Base-by-base conservation (phyloP, 2,888 invertebrate species). In the Sminthurides aquaticus region DNA sequence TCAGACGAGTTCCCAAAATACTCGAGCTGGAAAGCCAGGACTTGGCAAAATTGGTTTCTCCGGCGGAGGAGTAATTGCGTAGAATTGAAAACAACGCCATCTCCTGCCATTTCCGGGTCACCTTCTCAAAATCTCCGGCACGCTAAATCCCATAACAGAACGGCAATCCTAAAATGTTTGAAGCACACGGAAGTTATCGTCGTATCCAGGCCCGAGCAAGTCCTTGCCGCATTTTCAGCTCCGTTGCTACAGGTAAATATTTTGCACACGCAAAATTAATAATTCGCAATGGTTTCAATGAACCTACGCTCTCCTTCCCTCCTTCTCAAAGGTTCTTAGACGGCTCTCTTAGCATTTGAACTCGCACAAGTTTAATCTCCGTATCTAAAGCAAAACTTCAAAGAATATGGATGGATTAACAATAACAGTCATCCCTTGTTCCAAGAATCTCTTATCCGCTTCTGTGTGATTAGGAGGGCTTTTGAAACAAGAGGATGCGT, bases 211-310 rank as follows among this genome's bases (percentile, higher is more conserved):
- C 64, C 64, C 1, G 55, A 43, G 2, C 55, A 64, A 2, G 48
- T 64, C 55, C 15, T 64, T n/a, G 18, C 59, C 11, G 8, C 64
- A 8, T 64, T 64, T 28, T 54, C 8, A 5, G 60, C 55, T 5
- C 22, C 52, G 18, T n/a, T 64, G 18, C 8, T 48, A n/a, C 59
- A 64, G 28, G 64, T 64, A 26, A 25, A n/a, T n/a, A n/a, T n/a
- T n/a, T n/a, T n/a, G n/a, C n/a, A n/a, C n/a, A n/a, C n/a, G n/a
- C n/a, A n/a, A n/a, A n/a, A n/a, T n/a, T n/a, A n/a, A n/a, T n/a
- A n/a, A n/a, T n/a, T n/a, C n/a, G n/a, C n/a, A n/a, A n/a, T n/a
- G n/a, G n/a, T n/a, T n/a, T n/a, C n/a, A n/a, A n/a, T n/a, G n/a
- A n/a, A n/a, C n/a, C n/a, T n/a, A n/a, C n/a, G n/a, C n/a, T n/a